phyloP scores from a whole-genome alignment of 2,888 invertebrate genomes.

The Stenolophus ochropezus region DNA sequence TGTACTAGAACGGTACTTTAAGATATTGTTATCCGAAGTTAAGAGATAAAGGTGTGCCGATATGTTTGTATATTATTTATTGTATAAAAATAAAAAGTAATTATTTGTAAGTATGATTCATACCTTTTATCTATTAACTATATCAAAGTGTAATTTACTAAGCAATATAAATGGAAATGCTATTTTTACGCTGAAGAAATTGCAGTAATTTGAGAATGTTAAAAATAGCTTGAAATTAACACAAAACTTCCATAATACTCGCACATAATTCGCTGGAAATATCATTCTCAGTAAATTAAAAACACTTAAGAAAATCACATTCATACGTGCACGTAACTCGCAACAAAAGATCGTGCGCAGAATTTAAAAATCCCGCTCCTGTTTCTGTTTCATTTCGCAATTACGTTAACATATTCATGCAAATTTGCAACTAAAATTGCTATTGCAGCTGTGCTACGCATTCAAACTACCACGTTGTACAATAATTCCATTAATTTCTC shows the following conservation, averaged over 20 bases:
- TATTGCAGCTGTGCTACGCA: constrained; percentile 14
- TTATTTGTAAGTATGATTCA: too few species aligned
- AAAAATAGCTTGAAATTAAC: neutral
- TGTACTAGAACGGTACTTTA: too few species aligned
- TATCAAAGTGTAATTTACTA: too few species aligned
- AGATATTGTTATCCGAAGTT: too few species aligned
- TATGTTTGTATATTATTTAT: too few species aligned
- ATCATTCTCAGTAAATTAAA: constrained; percentile 15
- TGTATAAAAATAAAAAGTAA: too few species aligned
- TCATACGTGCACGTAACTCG: neutral
- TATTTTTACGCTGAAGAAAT: neutral
- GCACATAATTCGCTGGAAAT: neutral
- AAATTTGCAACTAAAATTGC: constrained; percentile 46
- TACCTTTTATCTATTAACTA: too few species aligned
- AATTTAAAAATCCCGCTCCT: constrained; percentile 2
- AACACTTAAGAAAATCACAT: constrained; percentile 8
- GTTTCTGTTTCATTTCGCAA: constrained; percentile 34
- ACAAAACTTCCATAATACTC: neutral
- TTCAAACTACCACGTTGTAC: constrained; percentile 39
- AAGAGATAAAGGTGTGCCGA: too few species aligned
- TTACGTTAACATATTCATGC: constrained; percentile 39
- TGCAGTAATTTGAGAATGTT: neutral
- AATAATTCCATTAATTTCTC: constrained; percentile 45
- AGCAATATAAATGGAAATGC: neutral
- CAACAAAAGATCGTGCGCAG: constrained; percentile 30